Percentiles rank a stretch among this genome's conserved stretches.
These are phyloP conservation scores for Pocillopora verrucosa DNA, from an alignment of 64 coral and sea anemone species.

Conservation along the genomic window DNA sequence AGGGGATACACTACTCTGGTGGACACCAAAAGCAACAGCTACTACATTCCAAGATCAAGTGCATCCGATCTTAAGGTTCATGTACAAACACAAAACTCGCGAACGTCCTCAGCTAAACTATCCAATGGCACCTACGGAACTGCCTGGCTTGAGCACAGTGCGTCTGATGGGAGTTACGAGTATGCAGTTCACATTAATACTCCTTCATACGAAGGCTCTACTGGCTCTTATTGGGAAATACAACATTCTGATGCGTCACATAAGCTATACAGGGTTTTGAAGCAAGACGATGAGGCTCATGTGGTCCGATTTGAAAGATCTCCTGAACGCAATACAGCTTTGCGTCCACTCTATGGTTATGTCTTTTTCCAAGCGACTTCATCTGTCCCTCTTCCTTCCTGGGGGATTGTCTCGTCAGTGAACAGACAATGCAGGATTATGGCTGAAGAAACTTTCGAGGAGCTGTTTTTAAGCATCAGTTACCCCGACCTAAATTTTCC, in stretches of 20 bases:
- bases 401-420: not conserved
- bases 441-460: not conserved
- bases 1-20: not conserved
- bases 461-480: not conserved
- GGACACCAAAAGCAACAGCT: constrained; percentile 40
- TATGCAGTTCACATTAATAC: not conserved
- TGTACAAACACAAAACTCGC: constrained; percentile 32
- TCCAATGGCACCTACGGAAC: constrained; percentile 33
- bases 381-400: not conserved
- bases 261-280: not conserved
- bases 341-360: not conserved
- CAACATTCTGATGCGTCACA: not conserved
- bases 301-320: not conserved
- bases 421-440: not conserved
- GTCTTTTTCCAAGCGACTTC: not conserved
- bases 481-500: not conserved
- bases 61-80: constrained; percentile 20
- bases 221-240: not conserved
- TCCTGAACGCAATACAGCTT: not conserved
- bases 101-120: not conserved
- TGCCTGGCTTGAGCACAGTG: constrained; percentile 39
- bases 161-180: not conserved
- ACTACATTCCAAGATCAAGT: constrained; percentile 24
- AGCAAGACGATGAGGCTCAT: not conserved
- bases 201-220: not conserved